These are phyloP conservation scores for Nezara viridula DNA, from an alignment of 2,888 invertebrate genomes.

Conservation along the genomic window DNA sequence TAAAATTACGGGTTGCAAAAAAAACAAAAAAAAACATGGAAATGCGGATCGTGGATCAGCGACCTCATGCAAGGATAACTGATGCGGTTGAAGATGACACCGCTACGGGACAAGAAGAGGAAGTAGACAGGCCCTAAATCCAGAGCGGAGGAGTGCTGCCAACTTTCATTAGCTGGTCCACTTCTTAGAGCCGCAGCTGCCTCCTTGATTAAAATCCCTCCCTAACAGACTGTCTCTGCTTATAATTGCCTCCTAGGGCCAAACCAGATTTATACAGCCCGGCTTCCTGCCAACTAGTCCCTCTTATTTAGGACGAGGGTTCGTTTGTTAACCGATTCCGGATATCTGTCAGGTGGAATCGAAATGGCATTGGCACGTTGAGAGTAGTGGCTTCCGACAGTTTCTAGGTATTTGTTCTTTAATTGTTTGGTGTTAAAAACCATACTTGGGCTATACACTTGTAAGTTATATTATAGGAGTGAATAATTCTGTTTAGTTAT, in stretches of 20 bases:
- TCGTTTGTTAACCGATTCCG: background rate
- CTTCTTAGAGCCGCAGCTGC: slow-evolving; percentile 40
- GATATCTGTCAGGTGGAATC: background rate
- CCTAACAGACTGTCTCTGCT: slow-evolving; percentile 26
- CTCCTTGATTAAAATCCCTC: slow-evolving; percentile 42
- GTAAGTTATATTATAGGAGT: too few relatives aligned
- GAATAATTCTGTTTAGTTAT: too few relatives aligned
- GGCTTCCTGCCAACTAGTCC: background rate
- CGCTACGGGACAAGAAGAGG: background rate
- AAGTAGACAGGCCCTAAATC: background rate
- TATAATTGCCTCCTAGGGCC: slow-evolving; percentile 19
- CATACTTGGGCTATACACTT: too few relatives aligned
- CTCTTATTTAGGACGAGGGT: slow-evolving; percentile 3
- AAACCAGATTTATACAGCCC: slow-evolving; percentile 37
- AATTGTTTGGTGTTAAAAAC: too few relatives aligned
- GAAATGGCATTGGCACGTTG: background rate
- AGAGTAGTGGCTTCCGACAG: background rate
- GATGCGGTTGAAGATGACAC: background rate
- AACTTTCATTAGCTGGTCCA: slow-evolving; percentile 46
- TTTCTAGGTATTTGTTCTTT: background rate
- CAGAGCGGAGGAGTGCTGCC: background rate
- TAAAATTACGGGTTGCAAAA: too few relatives aligned
- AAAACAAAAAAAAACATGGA: too few relatives aligned
- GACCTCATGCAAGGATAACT: background rate
- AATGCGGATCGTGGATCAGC: too few relatives aligned